Evolutionary conservation across 2,797 vertebrate species (phyloP).

Genomic region (Remorina albescens): DNA sequence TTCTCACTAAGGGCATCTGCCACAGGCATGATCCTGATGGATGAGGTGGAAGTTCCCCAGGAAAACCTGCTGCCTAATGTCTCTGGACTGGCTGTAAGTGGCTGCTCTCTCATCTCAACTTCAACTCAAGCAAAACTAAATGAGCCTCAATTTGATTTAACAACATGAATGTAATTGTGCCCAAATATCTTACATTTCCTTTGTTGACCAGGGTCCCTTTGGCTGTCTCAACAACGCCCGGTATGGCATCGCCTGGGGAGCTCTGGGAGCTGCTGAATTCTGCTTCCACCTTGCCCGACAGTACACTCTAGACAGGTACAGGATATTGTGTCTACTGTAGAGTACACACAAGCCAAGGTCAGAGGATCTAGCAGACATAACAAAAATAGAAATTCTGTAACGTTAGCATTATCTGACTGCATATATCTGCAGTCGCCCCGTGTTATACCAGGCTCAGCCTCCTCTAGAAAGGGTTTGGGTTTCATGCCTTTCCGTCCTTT

Average conservation of each 20-base stretch:
- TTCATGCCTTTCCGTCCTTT: conserved; percentile 20
- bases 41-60: conserved; percentile 89
- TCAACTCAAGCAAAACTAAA: not conserved
- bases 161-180: too few relatives aligned
- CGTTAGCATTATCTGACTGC: not conserved
- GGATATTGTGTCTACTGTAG: not conserved
- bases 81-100: conserved; percentile 86
- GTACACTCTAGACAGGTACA: conserved; percentile 90
- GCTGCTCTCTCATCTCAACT: not conserved
- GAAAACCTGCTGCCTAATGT: conserved; percentile 88
- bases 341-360: not conserved
- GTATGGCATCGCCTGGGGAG: conserved; percentile 92
- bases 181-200: not conserved
- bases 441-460: not conserved
- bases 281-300: conserved; percentile 89
- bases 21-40: conserved; percentile 94
- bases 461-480: not conserved
- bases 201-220: conserved; percentile 88
- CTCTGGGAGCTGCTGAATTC: conserved; percentile 90
- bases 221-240: conserved; percentile 92
- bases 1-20: conserved; percentile 90
- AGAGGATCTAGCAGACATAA: not conserved
- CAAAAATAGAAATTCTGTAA: not conserved
- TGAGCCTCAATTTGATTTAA: not conserved
- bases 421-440: not conserved